Evolutionary conservation across 2,113 vertebrate genomes (phyloP), one percentile per base, ranked within the genome.

Genomic region (Hemicordylus capensis): DNA sequence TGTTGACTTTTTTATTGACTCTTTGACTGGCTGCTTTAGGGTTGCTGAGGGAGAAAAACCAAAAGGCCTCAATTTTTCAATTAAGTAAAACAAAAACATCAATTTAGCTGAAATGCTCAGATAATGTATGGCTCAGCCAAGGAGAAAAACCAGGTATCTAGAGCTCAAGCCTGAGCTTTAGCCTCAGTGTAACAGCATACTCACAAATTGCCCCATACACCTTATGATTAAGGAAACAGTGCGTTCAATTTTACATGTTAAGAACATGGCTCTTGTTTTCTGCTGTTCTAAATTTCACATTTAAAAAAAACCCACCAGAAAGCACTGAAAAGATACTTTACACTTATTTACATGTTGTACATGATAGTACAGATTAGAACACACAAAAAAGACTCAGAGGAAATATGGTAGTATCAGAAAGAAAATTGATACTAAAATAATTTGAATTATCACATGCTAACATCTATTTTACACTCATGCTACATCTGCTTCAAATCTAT

Each of bases 1-100:
- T 98, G 96, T 99, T 99, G 85, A 99, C 97, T 94, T 98, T 99
- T 96, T 98, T 99, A 96, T 98, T 99, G 94, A 98, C 96, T 96
- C 98, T 97, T 95, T 98, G 98, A 93, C 95, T 98, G 39, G 97
- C 95, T 58, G 96, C 96, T 92, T 98, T 98, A 31, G 98, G 98
- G 92, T 99, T 98, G 95, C 99, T 99, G 96, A 12, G 91, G 93
- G 76, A 85, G 10, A 66, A 80, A 63, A 66, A 37, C 8, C 11
- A 89, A 90, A 76, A 85, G 76, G 10, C n/a, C n/a, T n/a, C n/a
- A n/a, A n/a, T n/a, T n/a, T n/a, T n/a, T n/a, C n/a, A n/a, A 81
- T 61, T 85, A 83, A 59, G 61, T 76, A 37, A 51, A 84, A 69
- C 28, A 76, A 88, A 51, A 92, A 54, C 46, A 72, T 61, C 22